These are phyloP conservation scores for Berghia stephanieae DNA, from an alignment of 1,140 invertebrate genomes.

Conservation along the genomic window DNA sequence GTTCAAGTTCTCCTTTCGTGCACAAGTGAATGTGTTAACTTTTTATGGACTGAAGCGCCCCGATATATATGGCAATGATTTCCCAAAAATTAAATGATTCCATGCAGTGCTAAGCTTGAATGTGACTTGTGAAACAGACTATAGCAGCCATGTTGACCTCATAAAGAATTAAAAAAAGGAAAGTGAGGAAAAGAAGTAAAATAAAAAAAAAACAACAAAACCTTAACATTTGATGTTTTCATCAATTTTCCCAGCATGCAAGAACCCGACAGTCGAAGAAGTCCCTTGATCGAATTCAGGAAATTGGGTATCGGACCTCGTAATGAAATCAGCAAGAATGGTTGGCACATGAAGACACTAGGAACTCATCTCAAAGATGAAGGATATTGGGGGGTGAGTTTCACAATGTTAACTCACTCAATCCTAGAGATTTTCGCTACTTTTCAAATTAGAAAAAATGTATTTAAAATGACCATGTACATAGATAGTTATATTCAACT, in stretches of 20 bases:
- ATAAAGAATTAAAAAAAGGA: no score
- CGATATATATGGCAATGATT: no score
- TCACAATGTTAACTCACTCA: neutral
- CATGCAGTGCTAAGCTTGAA: no score
- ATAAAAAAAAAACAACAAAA: neutral
- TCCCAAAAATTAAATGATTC: no score
- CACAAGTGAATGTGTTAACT: no score
- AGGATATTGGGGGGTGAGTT: slow-evolving; percentile 42
- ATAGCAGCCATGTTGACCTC: no score
- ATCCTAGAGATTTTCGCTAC: neutral
- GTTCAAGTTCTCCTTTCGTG: no score
- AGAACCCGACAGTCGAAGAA: slow-evolving; percentile 28
- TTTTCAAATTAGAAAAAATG: neutral
- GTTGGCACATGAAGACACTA: slow-evolving; percentile 49
- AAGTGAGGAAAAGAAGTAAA: no score
- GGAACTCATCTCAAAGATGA: slow-evolving; percentile 36
- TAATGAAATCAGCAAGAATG: slow-evolving; percentile 39
- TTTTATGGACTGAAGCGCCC: no score
- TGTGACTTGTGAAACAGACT: no score
- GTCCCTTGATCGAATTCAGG: slow-evolving; percentile 39
- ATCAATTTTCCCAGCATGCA: slow-evolving; percentile 30
- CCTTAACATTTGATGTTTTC: neutral
- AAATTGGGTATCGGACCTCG: slow-evolving; percentile 40
- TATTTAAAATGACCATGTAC: neutral
- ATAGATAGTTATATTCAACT: neutral